Conservation (phyloP, 1,140 invertebrate genomes). For the Drosophila miranda region DNA sequence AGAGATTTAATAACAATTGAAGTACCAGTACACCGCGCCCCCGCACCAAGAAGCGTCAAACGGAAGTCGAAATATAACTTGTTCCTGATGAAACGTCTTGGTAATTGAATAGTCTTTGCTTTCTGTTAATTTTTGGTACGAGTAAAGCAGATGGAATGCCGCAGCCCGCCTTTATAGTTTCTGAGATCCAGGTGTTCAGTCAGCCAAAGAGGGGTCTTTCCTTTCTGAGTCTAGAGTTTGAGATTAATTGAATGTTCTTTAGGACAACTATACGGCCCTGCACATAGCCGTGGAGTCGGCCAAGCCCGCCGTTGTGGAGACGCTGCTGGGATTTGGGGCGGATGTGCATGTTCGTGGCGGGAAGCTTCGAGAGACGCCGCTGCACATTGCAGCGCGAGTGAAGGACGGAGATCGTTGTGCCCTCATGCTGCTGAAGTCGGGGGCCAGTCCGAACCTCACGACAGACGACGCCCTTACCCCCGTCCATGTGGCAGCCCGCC, state of each 20-base stretch:
- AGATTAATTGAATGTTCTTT: background rate
- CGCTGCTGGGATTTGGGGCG: slow-evolving; percentile 96
- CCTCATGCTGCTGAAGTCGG: slow-evolving; percentile 98
- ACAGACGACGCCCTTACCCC: slow-evolving; percentile 97
- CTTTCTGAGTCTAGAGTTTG: background rate
- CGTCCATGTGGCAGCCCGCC: slow-evolving; percentile 94
- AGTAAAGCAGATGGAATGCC: too few species aligned
- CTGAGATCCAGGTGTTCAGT: too few species aligned
- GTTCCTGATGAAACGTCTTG: too few species aligned
- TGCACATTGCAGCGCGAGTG: slow-evolving; percentile 97
- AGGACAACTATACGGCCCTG: slow-evolving; percentile 99
- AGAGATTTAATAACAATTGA: too few species aligned
- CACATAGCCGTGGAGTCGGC: slow-evolving; percentile 99
- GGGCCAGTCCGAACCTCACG: slow-evolving; percentile 95
- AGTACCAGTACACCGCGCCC: too few species aligned
- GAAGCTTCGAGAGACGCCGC: slow-evolving; percentile 93
- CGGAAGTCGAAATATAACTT: too few species aligned
- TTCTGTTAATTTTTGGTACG: background rate
- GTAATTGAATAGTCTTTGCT: too few species aligned
- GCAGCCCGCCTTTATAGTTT: too few species aligned
- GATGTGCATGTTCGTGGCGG: slow-evolving; percentile 97
- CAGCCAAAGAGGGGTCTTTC: background rate
- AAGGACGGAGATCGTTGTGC: slow-evolving; percentile 97
- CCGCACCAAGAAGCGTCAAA: too few species aligned
- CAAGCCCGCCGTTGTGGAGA: slow-evolving; percentile 98